These are phyloP conservation scores for Melanchra persicariae DNA, from an alignment of 2,888 invertebrate genomes.

Conservation along the genomic window DNA sequence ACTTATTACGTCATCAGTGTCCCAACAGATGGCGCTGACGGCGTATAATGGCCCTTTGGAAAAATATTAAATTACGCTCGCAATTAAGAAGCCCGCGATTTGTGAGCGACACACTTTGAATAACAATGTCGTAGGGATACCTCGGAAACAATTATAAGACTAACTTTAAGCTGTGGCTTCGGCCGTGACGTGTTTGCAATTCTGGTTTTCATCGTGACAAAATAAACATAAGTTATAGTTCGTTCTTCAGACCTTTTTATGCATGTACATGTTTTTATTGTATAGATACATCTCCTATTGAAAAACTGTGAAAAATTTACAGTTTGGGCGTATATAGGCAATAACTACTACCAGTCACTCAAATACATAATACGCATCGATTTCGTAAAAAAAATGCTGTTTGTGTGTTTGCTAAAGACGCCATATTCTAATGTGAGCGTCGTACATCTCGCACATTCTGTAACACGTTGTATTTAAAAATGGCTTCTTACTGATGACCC, in stretches of 20 bases:
- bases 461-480: constrained; percentile 11
- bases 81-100: constrained; percentile 66
- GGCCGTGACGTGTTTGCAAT: constrained; percentile 29
- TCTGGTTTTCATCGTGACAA: constrained; percentile 12
- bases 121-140: constrained; percentile 55
- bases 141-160: constrained; percentile 55
- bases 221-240: not conserved
- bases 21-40: constrained; percentile 54
- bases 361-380: not conserved
- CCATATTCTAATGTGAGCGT: not conserved
- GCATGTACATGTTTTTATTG: too few species aligned
- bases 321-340: too few species aligned
- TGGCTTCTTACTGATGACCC: constrained; percentile 16
- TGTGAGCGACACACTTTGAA: constrained; percentile 62
- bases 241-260: not conserved
- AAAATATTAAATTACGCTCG: constrained; percentile 70
- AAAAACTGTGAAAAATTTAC: too few species aligned
- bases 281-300: too few species aligned
- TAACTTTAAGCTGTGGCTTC: constrained; percentile 46
- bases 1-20: constrained; percentile 62
- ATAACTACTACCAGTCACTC: too few species aligned
- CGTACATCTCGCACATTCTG: not conserved
- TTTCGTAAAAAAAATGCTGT: not conserved
- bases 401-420: not conserved
- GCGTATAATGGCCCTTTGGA: constrained; percentile 58